A percentile compares a stretch with the other conserved stretches of the same genome.
Conservation (phyloP, 92 coral and sea anemone species). For the Zoanthus sansibaricus region DNA sequence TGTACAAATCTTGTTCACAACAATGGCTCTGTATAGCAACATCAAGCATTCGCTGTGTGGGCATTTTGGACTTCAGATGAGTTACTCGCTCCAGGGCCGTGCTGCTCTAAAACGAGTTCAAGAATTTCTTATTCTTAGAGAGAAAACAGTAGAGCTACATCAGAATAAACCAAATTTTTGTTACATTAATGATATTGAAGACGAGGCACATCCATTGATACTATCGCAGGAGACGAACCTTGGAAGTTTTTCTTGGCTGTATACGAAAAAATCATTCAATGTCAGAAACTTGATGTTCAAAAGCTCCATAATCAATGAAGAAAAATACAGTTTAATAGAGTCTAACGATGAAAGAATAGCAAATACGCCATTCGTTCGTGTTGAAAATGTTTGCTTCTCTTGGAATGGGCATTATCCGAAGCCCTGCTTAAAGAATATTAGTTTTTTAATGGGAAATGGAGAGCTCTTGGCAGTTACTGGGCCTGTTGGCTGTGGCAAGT, state of each 20-base stretch:
- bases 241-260: constrained; percentile 3
- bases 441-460: constrained; percentile 50
- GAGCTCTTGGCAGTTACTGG: constrained; percentile 83
- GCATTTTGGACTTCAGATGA: constrained; percentile 66
- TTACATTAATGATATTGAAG: constrained; percentile 8
- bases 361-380: constrained; percentile 7
- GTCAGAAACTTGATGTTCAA: not conserved
- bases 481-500: constrained; percentile 83
- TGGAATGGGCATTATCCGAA: constrained; percentile 46
- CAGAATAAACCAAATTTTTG: not conserved
- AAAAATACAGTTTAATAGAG: not conserved
- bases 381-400: constrained; percentile 41
- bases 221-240: not conserved
- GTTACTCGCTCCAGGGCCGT: constrained; percentile 55
- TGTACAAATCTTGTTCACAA: constrained; percentile 65
- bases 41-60: constrained; percentile 70
- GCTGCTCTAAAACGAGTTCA: constrained; percentile 64
- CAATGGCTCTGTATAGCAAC: constrained; percentile 64
- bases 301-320: not conserved
- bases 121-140: constrained; percentile 59
- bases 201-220: constrained; percentile 3
- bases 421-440: constrained; percentile 52
- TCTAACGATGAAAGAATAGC: not conserved
- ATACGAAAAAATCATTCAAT: not conserved
- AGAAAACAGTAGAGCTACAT: constrained; percentile 30